A percentile compares a stretch with the other conserved stretches of the same genome.
These are phyloP conservation scores for Strigamia transsilvanica DNA, from an alignment of 2,888 invertebrate species.

Conservation along the genomic window DNA sequence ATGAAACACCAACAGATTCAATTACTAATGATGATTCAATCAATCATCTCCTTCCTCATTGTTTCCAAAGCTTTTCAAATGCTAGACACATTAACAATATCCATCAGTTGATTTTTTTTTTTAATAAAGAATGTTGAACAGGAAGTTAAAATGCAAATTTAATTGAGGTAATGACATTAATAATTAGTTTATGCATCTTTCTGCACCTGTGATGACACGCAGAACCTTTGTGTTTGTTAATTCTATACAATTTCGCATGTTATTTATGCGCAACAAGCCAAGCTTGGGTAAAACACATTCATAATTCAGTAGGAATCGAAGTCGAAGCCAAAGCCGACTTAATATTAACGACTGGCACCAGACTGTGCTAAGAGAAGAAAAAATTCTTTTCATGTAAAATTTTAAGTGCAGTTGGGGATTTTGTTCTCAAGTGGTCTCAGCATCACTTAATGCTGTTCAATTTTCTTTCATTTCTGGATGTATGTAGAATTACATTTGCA, in stretches of 20 bases:
- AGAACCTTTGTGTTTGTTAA: neutral
- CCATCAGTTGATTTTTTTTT: too few relatives aligned
- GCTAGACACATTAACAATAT: too few relatives aligned
- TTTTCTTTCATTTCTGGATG: too few relatives aligned
- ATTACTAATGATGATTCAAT: conserved; percentile 1
- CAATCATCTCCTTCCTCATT: neutral
- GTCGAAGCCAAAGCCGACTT: neutral
- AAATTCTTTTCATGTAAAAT: neutral
- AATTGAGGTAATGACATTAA: neutral
- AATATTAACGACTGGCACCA: neutral
- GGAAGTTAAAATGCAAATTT: neutral
- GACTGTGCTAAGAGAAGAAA: neutral
- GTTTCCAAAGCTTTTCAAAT: neutral
- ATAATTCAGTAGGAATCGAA: neutral
- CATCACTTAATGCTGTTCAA: too few relatives aligned
- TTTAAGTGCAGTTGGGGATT: too few relatives aligned
- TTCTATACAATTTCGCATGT: neutral
- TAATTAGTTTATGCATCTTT: neutral
- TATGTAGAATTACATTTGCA: too few relatives aligned
- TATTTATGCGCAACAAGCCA: neutral
- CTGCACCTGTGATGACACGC: neutral
- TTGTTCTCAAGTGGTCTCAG: too few relatives aligned
- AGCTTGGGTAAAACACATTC: neutral
- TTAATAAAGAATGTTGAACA: too few relatives aligned
- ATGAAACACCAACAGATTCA: neutral